phyloP scores from a whole-genome alignment of 2,888 invertebrate genomes.

The Dascillus cervinus region DNA sequence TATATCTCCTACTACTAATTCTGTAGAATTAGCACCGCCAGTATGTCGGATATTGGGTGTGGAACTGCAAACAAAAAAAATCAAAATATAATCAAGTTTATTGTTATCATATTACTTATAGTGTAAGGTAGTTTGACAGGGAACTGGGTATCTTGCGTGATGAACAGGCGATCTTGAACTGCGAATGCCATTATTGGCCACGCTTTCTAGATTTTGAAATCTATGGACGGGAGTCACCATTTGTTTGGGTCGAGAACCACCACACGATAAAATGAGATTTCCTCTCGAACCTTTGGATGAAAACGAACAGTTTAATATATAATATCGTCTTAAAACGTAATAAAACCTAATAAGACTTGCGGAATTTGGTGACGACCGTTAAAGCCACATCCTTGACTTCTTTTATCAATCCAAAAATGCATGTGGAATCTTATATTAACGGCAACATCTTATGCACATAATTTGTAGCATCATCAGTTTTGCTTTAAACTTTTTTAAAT shows the following conservation, averaged over 20 bases:
- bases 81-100: too few species aligned
- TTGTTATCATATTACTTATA: too few species aligned
- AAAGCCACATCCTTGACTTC: conserved; percentile 68
- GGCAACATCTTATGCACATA: too few species aligned
- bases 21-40: background rate
- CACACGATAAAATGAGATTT: conserved; percentile 26
- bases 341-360: conserved; percentile 52
- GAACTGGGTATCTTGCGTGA: conserved; percentile 9
- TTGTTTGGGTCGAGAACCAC: conserved; percentile 44
- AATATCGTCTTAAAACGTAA: background rate
- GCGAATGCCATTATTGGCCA: conserved; percentile 50
- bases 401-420: conserved; percentile 87
- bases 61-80: background rate
- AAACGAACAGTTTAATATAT: background rate
- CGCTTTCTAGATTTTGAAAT: conserved; percentile 52
- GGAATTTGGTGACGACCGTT: conserved; percentile 63
- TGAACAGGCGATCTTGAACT: conserved; percentile 29
- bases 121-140: background rate
- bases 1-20: background rate
- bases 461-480: too few species aligned
- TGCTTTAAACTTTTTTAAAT: too few species aligned
- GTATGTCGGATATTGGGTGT: background rate
- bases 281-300: too few species aligned
- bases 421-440: conserved; percentile 49
- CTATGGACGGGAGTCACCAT: conserved; percentile 67